phyloP scores from a whole-genome alignment of 2,113 vertebrate genomes.

The Calonectris borealis region DNA sequence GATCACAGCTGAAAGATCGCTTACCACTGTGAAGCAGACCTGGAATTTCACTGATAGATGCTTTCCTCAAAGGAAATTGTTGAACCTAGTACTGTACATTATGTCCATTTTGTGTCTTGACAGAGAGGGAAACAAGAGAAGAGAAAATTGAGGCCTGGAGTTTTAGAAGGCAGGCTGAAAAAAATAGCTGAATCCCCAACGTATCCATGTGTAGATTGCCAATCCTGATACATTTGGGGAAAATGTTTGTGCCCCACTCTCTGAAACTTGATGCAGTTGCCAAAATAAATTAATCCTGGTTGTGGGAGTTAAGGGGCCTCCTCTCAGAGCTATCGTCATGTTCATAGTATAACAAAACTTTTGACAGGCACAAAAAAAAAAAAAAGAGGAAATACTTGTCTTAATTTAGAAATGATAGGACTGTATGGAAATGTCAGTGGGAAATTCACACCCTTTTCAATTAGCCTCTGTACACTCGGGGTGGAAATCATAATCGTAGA shows the following conservation, averaged over 20 bases:
- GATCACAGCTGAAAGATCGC: not conserved
- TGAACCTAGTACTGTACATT: not conserved
- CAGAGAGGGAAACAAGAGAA: not conserved
- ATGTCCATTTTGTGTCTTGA: not conserved
- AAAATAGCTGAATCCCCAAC: not conserved
- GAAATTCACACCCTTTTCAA: not conserved
- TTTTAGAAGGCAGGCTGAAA: not conserved
- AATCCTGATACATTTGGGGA: rapidly evolving
- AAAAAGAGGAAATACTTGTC: not conserved
- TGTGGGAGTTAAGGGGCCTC: not conserved
- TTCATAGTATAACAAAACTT: not conserved
- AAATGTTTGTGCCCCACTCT: not conserved
- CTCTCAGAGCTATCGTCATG: not conserved
- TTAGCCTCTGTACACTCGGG: not conserved
- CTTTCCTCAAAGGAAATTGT: not conserved
- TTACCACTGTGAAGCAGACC: not conserved
- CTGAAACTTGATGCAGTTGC: not conserved
- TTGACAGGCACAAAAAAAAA: not conserved
- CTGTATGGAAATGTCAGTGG: not conserved
- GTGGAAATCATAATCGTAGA: not conserved
- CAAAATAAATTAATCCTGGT: not conserved
- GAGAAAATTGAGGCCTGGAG: not conserved
- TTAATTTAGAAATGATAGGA: not conserved
- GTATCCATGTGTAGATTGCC: not conserved
- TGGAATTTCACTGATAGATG: not conserved